Base-by-base conservation (phyloP, 2,888 invertebrate genomes). In the Acronicta alni region DNA sequence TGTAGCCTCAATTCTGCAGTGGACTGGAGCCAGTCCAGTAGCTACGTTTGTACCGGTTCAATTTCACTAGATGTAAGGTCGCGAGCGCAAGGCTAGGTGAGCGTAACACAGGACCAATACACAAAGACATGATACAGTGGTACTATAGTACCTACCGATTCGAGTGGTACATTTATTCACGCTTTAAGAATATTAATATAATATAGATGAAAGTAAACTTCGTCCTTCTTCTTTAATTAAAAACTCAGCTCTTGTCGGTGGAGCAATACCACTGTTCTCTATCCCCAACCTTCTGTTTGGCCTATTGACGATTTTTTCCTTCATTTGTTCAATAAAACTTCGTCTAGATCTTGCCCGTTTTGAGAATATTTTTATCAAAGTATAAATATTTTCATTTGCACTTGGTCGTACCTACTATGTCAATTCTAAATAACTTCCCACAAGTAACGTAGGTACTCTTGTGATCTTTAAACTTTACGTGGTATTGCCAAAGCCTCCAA, bases 1-100 rank as follows among this genome's bases (percentile, higher is more conserved):
- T 67, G 74, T 75, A 82, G 77, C 75, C 75, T 78, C 77, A 80
- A 85, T 80, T 81, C 79, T 75, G 81, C 73, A 71, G 69, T 75
- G 62, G 73, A 83, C 75, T 79, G 80, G 76, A 79, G 75, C 69
- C 60, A 79, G 78, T 80, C 81, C 79, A 81, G 80, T 83, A 77
- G n/a, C 49, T 70, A 42, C 79, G 74, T 57, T 58, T 47, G 52
- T 85, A 89, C 90, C 86, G 88, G 89, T 91, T 90, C 87, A 92
- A 92, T 93, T 92, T 92, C 92, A 92, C 92, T 90, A 87, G 87
- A 86, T 75, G 81, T 90, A 92, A 93, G 93, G 93, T 93, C 93
- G 87, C 64, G 81, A 74, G 77, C 80, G 77, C 92, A 93, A 93
- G 93, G 93, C 92, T 91, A 89, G 83, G 86, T 87, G 89, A 89